Evolutionary conservation across 1,140 invertebrate species (phyloP).

Genomic region (Papilio xuthus): DNA sequence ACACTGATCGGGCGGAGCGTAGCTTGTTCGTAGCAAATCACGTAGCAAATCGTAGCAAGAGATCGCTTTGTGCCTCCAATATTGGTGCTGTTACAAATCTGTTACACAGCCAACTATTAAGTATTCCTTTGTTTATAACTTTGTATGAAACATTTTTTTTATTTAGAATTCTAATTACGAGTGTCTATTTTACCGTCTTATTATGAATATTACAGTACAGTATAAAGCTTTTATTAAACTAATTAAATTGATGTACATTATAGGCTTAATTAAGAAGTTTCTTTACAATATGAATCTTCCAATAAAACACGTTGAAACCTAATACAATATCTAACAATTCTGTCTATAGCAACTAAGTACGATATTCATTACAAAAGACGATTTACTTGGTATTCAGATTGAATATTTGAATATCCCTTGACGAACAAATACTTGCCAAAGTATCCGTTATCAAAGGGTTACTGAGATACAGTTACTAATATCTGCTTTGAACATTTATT

Average conservation of each 20-base stretch:
- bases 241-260: no score
- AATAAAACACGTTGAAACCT: background rate
- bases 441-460: background rate
- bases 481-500: background rate
- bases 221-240: no score
- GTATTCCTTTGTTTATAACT: background rate
- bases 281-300: no score
- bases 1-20: conserved; percentile 17
- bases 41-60: conserved; percentile 12
- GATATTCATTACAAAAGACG: background rate
- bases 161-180: background rate
- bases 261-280: no score
- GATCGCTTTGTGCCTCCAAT: conserved; percentile 13
- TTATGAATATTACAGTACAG: no score
- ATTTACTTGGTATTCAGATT: background rate
- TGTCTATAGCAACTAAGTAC: background rate
- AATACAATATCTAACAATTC: background rate
- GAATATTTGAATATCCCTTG: background rate
- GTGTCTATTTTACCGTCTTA: no score
- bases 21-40: background rate
- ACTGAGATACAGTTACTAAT: background rate
- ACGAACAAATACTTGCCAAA: background rate
- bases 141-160: background rate
- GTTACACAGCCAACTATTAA: background rate
- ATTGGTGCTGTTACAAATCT: background rate